Percentiles rank a stretch among this genome's conserved stretches.
These are phyloP conservation scores for Acanthococcus lagerstroemiae DNA, from an alignment of 2,888 invertebrate genomes.

Conservation along the genomic window DNA sequence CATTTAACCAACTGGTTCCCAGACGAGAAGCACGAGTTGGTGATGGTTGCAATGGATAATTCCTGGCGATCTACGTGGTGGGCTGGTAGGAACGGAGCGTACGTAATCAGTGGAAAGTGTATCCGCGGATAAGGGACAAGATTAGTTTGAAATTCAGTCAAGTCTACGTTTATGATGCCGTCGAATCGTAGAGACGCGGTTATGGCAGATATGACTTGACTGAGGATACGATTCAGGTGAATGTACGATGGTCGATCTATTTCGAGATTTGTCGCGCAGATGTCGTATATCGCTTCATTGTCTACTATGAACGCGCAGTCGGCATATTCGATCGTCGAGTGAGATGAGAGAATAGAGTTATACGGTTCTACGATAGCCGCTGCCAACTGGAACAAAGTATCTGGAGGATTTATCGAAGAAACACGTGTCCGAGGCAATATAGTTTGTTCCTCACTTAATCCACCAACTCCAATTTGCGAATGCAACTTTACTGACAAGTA, in stretches of 20 bases:
- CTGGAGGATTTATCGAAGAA: too few species aligned
- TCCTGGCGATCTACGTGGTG: constrained; percentile 17
- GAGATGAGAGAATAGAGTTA: constrained; percentile 20
- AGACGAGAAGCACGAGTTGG: constrained; percentile 11
- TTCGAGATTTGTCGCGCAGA: constrained; percentile 21
- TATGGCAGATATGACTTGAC: constrained; percentile 23
- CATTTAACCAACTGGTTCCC: constrained; percentile 20
- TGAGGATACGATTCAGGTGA: constrained; percentile 22
- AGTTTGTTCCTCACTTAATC: too few species aligned
- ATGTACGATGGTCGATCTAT: constrained; percentile 24
- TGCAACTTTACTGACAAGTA: too few species aligned
- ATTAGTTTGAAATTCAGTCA: constrained; percentile 25
- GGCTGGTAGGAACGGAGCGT: constrained; percentile 20
- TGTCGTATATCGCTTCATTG: constrained; percentile 24
- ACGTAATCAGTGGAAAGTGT: constrained; percentile 18
- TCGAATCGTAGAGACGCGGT: constrained; percentile 24
- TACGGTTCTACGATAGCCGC: constrained; percentile 25
- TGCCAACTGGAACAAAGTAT: constrained; percentile 6
- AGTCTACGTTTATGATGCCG: constrained; percentile 21
- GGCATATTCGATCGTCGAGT: constrained; percentile 25
- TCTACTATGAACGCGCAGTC: constrained; percentile 23
- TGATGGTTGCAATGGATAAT: constrained; percentile 12
- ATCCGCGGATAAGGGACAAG: constrained; percentile 22
- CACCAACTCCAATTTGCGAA: too few species aligned
- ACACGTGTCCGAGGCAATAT: too few species aligned